Base-by-base conservation (phyloP, 2,113 vertebrate species). In the Oenanthe oenanthe region DNA sequence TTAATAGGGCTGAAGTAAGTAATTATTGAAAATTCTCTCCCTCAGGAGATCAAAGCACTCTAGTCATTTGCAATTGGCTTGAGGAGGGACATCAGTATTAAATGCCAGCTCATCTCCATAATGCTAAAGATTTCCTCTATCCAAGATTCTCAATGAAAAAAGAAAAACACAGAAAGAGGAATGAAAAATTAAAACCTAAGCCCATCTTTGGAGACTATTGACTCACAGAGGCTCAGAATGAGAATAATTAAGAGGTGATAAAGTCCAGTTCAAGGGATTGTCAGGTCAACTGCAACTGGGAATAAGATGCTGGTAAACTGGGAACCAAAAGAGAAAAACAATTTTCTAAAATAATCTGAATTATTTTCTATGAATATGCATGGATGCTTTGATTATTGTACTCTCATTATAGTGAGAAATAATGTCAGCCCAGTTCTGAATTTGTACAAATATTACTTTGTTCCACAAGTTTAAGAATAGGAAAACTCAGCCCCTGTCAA, bases 21-120 rank as follows among this genome's bases (percentile, higher is more conserved):
- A 87, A 86, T 78, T 93, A 71, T 31, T 85, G 43, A 93, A 89
- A 95, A 81, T 78, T 75, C 31, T 67, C 19, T 58, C 80, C 91
- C 58, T 88, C 38, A 60, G 76, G 73, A 89, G 28, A 87, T 72
- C 36, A 78, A 68, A 71, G 10, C 9, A 17, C 7, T 81, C 36
- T 9, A 53, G 31, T 48, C 6, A 84, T 85, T 87, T 91, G 25
- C 32, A 84, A 57, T 28, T 81, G 80, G 48, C 68, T 92, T 65
- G 68, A 75, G 48, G 58, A 89, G 12, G 13, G 31, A 38, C 57
- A 78, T 85, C 61, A 65, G 10, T 54, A 72, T 72, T 83, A 80
- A 29, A 76, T 19, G 22, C 3, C 12, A 88, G 29, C 25, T 89
- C 29, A 16, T 65, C 53, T 76, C 58, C 21, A 9, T 12, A 53